Evolutionary conservation across 2,113 vertebrate species (phyloP), one percentile per base, ranked within the genome.

Genomic region (Spizaetus ornatus): DNA sequence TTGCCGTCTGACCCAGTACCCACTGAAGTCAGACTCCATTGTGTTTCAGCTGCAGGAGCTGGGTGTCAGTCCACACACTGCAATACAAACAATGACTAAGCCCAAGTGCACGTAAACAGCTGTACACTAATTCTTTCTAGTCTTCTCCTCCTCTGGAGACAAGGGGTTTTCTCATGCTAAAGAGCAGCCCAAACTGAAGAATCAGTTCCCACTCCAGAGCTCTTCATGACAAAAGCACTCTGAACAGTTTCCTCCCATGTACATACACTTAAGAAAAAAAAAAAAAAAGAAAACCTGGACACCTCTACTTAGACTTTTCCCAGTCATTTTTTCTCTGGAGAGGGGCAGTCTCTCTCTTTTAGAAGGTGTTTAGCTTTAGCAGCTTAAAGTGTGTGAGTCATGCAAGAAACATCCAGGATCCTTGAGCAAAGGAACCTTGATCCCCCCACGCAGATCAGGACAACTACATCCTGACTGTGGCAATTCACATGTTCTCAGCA

Each of bases 361-460:
- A 65, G 26, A 85, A 94, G 27, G 25, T 53, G 34, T 84, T 91
- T 74, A 66, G 15, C n/a, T 93, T 94, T 71, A 93, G 67, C 42
- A 5, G 21, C 53, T 91, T 82, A 65, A 76, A 85, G 20, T 11
- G 52, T 38, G 29, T 96, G 95, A 97, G 77, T 97, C 96, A 97
- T 86, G 81, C 52, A 78, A 88, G 66, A 97, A 97, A 94, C 87
- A 97, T 92, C 63, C 78, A 80, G 87, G 84, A 82, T 97, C 85
- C 45, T 55, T 93, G 86, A 95, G 63, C 16, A 13, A 93, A 96
- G 55, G 82, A 95, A 95, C 95, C 55, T 96, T 96, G 91, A 91
- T 93, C 84, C 27, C 85, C 11, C 26, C 66, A 45, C 12, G 13
- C 59, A 92, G 93, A 93, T 88, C 82, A 88, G 88, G 74, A 93